Evolutionary conservation across 2,113 vertebrate genomes (phyloP).

Genomic region (Formicarius rufipectus): DNA sequence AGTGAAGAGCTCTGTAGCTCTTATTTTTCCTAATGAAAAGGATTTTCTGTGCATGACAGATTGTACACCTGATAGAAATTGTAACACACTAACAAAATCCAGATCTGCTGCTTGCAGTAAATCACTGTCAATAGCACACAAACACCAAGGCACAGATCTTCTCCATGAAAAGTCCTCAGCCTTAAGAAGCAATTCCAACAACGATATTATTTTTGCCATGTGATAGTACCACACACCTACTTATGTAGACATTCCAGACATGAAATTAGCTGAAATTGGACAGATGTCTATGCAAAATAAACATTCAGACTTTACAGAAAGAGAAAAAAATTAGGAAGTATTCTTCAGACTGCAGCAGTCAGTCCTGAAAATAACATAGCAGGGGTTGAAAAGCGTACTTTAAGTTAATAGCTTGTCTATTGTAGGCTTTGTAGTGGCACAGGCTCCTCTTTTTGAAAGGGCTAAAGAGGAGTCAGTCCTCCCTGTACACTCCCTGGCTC

Average conservation of each 20-base stretch:
- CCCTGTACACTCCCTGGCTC: rapidly evolving
- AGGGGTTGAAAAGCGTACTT: background rate
- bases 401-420: background rate
- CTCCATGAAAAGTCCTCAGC: background rate
- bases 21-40: background rate
- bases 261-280: constrained; percentile 25
- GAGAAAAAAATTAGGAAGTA: background rate
- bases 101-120: background rate
- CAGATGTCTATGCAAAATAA: background rate
- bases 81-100: background rate
- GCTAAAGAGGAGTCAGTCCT: background rate
- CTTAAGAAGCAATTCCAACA: background rate
- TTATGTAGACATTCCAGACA: background rate
- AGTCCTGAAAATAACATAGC: background rate
- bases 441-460: background rate
- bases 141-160: background rate
- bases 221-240: background rate
- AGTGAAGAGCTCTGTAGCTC: background rate
- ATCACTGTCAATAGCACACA: background rate
- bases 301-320: background rate
- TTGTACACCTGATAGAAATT: background rate
- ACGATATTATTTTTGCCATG: background rate
- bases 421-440: background rate
- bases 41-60: background rate
- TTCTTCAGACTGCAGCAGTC: background rate